These are phyloP conservation scores for Antechinus stuartii DNA, from an alignment of 2,113 vertebrate species.

Conservation along the genomic window DNA sequence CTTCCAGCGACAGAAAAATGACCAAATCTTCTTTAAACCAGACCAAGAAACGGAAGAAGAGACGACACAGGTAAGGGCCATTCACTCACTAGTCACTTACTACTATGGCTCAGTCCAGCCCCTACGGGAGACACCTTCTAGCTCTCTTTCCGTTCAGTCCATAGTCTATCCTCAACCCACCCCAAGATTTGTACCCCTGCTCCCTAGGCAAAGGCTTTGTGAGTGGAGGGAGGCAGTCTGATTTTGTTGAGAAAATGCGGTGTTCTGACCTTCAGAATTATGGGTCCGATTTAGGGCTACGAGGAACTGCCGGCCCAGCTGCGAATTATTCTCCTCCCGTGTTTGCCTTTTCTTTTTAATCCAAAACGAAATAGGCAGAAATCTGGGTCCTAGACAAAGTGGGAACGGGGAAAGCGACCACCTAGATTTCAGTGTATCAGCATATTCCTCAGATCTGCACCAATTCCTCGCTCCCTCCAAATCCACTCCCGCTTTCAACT, in stretches of 20 bases:
- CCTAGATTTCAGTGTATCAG: fast-evolving
- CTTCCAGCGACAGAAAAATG: conserved; percentile 94
- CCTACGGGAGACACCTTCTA: neutral
- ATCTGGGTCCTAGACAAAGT: neutral
- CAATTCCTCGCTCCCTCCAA: neutral
- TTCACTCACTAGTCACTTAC: neutral
- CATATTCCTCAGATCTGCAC: neutral
- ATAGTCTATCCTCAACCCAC: neutral
- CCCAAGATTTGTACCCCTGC: neutral
- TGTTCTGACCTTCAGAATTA: neutral
- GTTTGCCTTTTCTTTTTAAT: neutral
- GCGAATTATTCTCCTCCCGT: fast-evolving
- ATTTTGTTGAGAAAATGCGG: neutral
- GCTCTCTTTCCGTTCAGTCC: neutral
- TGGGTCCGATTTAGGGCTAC: neutral
- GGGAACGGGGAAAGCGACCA: neutral
- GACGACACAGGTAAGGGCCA: conserved; percentile 94
- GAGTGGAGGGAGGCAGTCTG: neutral
- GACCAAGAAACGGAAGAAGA: conserved; percentile 99
- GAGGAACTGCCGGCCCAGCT: neutral
- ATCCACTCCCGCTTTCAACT: neutral
- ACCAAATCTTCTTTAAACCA: conserved; percentile 94
- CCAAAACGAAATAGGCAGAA: conserved; percentile 30
- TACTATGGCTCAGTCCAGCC: neutral
- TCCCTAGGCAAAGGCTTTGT: neutral